Base-by-base conservation (phyloP, 2,113 vertebrate genomes). In the Arizona elegans region DNA sequence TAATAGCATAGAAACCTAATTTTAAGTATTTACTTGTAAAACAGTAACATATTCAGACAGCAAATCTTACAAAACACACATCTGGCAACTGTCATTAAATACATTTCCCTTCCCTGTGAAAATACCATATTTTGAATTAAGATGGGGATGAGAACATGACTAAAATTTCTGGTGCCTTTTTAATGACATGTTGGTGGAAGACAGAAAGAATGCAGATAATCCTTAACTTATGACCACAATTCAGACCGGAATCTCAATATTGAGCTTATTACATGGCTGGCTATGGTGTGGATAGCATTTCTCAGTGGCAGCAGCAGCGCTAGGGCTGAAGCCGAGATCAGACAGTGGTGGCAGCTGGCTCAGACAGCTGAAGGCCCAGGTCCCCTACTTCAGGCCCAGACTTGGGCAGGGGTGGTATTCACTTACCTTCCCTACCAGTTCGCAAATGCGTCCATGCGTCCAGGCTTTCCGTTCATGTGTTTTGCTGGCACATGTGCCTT, bases 1-100 rank as follows among this genome's bases (percentile, higher is more conserved):
- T 3, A 0, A 0, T 0, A 47, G 87, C 0, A 0, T 3, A 3
- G 43, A 94, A 21, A 6, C 70, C 0, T 24, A 26, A 23, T 88
- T 59, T 47, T 24, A 21, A n/a, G 70, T 81, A 43, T 70, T 15
- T 53, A 52, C 52, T 70, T 19, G 53, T 81, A 33, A 81, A 91
- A 91, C 65, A 24, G 2, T 21, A 91, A 91, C 24, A 8, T 55
- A 43, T 81, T 55, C 53, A 56, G 52, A 24, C 10, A 85, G 65
- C n/a, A 85, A 91, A 47, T 59, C 23, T 90, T 90, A 52, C 15
- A 65, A 38, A 21, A 81, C 8, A 91, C 8, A 26, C 38, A 55
- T 54, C 90, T 55, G 65, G 33, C 1, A 85, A 24, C 11, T n/a
- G 29, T n/a, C 33, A 54, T n/a, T 85, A 86, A 50, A 55, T 52